phyloP scores from a whole-genome alignment of 2,888 invertebrate species.

The Tenthredo mesomela region DNA sequence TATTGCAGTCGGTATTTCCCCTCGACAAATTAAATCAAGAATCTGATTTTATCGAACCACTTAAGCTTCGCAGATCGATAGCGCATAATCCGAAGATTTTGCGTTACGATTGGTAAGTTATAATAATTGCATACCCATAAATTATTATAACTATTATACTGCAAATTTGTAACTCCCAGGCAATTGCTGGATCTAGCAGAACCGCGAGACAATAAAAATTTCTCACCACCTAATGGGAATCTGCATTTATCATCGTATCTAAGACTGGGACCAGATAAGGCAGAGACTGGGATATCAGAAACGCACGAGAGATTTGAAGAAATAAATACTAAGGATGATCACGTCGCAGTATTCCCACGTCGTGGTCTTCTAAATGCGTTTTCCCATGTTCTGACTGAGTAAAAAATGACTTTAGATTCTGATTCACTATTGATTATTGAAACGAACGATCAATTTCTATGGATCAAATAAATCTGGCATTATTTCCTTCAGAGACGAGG shows the following conservation, averaged over 20 bases:
- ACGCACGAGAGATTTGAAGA: slow-evolving; percentile 64
- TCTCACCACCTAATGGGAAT: slow-evolving; percentile 62
- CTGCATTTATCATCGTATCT: slow-evolving; percentile 63
- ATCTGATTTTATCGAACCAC: slow-evolving; percentile 56
- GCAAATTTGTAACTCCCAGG: slow-evolving; percentile 57
- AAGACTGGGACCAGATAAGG: slow-evolving; percentile 60
- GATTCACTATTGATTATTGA: neutral
- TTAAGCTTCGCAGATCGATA: slow-evolving; percentile 55
- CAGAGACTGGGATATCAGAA: slow-evolving; percentile 62
- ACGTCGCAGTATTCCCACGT: slow-evolving; percentile 58
- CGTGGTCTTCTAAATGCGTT: slow-evolving; percentile 62
- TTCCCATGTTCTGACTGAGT: slow-evolving; percentile 61
- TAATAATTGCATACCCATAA: neutral
- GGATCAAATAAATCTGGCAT: neutral
- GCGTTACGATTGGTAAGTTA: slow-evolving; percentile 66
- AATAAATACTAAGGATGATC: slow-evolving; percentile 59
- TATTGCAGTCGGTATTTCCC: slow-evolving; percentile 62
- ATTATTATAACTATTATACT: slow-evolving; percentile 37
- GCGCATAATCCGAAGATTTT: slow-evolving; percentile 65
- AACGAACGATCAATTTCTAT: neutral
- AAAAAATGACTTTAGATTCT: slow-evolving; percentile 41
- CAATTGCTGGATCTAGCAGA: slow-evolving; percentile 61
- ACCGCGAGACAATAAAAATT: slow-evolving; percentile 62
- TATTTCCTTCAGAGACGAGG: slow-evolving; percentile 3
- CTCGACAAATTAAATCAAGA: slow-evolving; percentile 55